phyloP scores from a whole-genome alignment of 2,113 vertebrate species.

The Hemiscyllium ocellatum region DNA sequence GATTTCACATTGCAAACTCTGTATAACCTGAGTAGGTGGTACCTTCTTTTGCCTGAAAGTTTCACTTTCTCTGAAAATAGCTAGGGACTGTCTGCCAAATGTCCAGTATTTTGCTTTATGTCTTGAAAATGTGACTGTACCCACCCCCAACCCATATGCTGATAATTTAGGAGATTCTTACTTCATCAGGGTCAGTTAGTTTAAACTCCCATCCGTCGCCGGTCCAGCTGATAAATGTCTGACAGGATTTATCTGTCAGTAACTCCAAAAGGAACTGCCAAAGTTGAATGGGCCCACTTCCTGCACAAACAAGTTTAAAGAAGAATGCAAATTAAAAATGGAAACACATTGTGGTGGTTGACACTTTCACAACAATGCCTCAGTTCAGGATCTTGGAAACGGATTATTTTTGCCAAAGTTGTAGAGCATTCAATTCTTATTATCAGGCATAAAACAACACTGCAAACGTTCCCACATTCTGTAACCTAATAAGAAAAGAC shows the following conservation, averaged over 20 bases:
- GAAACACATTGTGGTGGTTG: background rate
- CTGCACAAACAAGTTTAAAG: constrained; percentile 47
- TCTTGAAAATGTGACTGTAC: background rate
- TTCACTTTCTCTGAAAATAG: background rate
- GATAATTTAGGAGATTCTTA: constrained; percentile 44
- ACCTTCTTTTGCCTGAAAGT: background rate
- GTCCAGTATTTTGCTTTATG: background rate
- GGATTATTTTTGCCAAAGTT: background rate
- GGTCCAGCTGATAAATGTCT: constrained; percentile 81
- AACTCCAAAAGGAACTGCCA: constrained; percentile 84
- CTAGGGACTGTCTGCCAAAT: background rate
- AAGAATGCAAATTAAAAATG: background rate
- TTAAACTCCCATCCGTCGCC: constrained; percentile 87
- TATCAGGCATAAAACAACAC: background rate
- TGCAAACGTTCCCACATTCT: background rate
- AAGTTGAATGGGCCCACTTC: constrained; percentile 80
- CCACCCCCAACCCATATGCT: background rate
- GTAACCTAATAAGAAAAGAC: background rate
- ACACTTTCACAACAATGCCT: background rate
- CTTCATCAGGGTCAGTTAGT: constrained; percentile 80
- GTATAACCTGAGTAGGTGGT: background rate
- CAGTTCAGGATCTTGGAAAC: background rate
- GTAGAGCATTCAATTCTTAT: background rate
- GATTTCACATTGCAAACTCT: background rate
- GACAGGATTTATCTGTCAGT: constrained; percentile 76